Evolutionary conservation across 1,140 invertebrate species (phyloP).

Genomic region (Drosophila ironensis): DNA sequence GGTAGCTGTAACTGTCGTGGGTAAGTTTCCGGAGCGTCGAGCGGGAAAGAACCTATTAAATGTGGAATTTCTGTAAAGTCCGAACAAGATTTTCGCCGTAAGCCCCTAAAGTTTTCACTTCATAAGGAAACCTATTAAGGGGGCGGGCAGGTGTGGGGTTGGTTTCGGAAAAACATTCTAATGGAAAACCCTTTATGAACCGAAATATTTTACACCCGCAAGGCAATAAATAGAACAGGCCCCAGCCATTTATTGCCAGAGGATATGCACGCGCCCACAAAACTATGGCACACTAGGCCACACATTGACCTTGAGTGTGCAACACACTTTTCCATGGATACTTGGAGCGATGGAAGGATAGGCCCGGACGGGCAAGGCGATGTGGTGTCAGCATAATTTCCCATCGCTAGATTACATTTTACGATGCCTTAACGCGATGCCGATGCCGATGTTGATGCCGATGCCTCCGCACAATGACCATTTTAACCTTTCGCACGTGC

Average conservation of each 20-base stretch:
- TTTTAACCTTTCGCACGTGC: slow-evolving; percentile 73
- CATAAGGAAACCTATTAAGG: neutral
- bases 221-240: slow-evolving; percentile 35
- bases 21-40: neutral
- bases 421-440: slow-evolving; percentile 56
- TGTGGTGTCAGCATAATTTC: slow-evolving; percentile 59
- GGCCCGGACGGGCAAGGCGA: neutral
- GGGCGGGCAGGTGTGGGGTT: no score
- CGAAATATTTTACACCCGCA: slow-evolving; percentile 11
- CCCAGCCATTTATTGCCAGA: slow-evolving; percentile 24
- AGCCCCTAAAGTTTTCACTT: neutral
- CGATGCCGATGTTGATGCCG: no score
- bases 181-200: slow-evolving; percentile 7
- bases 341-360: no score
- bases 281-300: slow-evolving; percentile 12
- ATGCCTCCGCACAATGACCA: slow-evolving; percentile 55
- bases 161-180: slow-evolving; percentile 3
- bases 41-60: neutral
- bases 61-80: neutral
- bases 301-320: slow-evolving; percentile 70
- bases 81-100: neutral
- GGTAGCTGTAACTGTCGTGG: neutral
- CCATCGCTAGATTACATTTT: slow-evolving; percentile 50
- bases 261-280: neutral
- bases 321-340: slow-evolving; percentile 59